These are phyloP conservation scores for Periparus ater DNA, from an alignment of 2,797 vertebrate genomes.

Conservation along the genomic window DNA sequence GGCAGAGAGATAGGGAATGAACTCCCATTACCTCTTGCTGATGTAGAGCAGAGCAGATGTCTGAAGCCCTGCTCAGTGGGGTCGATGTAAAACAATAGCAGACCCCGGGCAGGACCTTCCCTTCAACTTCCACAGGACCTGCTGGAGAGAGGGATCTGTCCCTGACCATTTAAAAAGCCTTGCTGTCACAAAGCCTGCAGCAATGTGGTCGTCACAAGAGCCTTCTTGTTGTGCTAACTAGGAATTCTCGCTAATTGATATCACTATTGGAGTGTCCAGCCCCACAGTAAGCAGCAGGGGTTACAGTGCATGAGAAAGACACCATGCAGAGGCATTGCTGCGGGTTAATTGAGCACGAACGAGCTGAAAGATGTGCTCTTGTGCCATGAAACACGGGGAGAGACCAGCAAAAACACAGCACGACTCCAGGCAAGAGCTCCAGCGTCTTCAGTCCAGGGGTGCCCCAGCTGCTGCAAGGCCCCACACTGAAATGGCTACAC, in stretches of 20 bases:
- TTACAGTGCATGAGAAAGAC: constrained; percentile 17
- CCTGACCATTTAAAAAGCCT: neutral
- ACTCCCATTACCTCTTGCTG: neutral
- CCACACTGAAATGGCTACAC: neutral
- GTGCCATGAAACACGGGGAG: neutral
- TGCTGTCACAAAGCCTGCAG: constrained; percentile 17
- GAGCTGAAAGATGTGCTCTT: neutral
- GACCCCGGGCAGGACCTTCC: neutral
- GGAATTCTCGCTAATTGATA: constrained; percentile 7
- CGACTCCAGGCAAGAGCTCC: neutral
- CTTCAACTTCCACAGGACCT: neutral
- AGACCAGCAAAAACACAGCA: neutral
- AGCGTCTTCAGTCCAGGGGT: neutral
- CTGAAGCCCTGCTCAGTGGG: neutral
- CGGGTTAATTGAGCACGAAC: neutral
- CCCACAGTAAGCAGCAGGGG: neutral
- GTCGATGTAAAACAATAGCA: neutral
- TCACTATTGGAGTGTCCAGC: neutral
- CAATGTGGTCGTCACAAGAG: neutral
- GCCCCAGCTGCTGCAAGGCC: neutral
- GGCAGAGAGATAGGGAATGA: neutral
- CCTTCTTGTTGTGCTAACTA: constrained; percentile 41
- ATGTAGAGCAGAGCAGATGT: neutral
- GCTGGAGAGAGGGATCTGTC: neutral
- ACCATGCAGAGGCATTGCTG: neutral